Evolutionary conservation across 92 coral and sea anemone species (phyloP).

Genomic region (Pocillopora meandrina): DNA sequence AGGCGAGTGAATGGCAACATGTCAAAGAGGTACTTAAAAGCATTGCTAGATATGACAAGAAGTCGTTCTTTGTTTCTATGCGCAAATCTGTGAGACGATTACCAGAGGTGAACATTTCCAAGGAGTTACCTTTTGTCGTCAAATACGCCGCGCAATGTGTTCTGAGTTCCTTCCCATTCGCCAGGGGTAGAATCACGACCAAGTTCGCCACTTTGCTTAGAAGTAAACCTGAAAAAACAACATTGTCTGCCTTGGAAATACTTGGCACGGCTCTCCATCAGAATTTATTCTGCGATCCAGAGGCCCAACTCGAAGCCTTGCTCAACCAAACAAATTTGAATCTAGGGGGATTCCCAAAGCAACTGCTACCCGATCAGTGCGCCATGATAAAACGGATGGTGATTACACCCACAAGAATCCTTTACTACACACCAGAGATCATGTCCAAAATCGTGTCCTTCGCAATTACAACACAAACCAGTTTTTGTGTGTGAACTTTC

Average conservation of each 20-base stretch:
- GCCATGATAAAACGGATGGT: constrained; percentile 90
- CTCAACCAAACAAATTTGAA: constrained; percentile 56
- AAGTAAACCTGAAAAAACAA: constrained; percentile 48
- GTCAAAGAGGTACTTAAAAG: constrained; percentile 50
- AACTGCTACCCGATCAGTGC: constrained; percentile 78
- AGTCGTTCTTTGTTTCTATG: constrained; percentile 64
- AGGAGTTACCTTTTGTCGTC: constrained; percentile 64
- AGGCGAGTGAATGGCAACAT: constrained; percentile 36
- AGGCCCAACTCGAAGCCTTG: constrained; percentile 54
- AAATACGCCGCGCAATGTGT: constrained; percentile 82
- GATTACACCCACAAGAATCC: constrained; percentile 86
- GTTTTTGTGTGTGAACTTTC: constrained; percentile 80
- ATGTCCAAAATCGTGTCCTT: constrained; percentile 96
- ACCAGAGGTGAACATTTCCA: constrained; percentile 46
- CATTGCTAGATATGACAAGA: constrained; percentile 71
- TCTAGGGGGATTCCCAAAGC: constrained; percentile 44
- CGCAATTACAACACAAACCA: constrained; percentile 73
- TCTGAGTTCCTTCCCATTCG: constrained; percentile 68
- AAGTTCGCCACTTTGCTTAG: constrained; percentile 53
- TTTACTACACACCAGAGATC: constrained; percentile 84
- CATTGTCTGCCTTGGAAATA: constrained; percentile 63
- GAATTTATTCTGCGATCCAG: constrained; percentile 85
- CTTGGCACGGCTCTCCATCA: constrained; percentile 54
- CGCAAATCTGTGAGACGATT: constrained; percentile 33
- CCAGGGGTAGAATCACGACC: constrained; percentile 67